Conservation (phyloP, 2,797 vertebrate species). For the Poliocrania exsul region DNA sequence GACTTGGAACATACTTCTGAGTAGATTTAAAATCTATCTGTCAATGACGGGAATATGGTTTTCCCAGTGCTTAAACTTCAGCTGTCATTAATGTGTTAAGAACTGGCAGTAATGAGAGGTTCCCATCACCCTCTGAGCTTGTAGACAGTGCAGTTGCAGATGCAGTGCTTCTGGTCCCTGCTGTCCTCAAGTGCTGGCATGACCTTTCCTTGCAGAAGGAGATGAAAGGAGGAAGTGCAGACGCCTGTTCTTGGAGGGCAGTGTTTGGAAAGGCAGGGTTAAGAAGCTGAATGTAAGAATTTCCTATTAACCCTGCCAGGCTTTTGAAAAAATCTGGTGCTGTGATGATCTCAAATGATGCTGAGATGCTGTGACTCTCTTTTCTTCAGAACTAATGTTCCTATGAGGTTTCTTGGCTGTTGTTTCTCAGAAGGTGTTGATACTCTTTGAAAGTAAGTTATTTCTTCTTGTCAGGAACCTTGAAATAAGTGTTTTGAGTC, state of each 20-base stretch:
- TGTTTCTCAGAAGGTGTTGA: background rate
- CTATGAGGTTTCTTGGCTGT: background rate
- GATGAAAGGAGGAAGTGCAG: background rate
- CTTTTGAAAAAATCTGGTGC: background rate
- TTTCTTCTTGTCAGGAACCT: background rate
- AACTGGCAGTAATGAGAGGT: background rate
- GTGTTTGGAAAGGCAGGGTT: background rate
- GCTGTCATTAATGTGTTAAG: background rate
- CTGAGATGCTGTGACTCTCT: background rate
- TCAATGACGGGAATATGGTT: background rate
- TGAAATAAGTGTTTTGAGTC: background rate
- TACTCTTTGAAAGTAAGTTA: background rate
- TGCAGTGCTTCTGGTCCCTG: background rate
- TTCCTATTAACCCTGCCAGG: background rate
- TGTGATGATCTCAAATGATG: background rate
- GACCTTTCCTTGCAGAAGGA: background rate
- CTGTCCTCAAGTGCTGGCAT: background rate
- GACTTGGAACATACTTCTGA: background rate
- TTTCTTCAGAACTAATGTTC: background rate
- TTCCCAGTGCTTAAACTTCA: conserved; percentile 27
- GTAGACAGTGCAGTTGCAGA: background rate
- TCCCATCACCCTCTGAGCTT: background rate
- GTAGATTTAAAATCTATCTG: conserved; percentile 3
- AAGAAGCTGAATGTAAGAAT: background rate
- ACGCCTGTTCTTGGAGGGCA: background rate